Evolutionary conservation across 2,888 invertebrate species (phyloP), one percentile per base, ranked within the genome.

Genomic region (Cheilosia pagana): DNA sequence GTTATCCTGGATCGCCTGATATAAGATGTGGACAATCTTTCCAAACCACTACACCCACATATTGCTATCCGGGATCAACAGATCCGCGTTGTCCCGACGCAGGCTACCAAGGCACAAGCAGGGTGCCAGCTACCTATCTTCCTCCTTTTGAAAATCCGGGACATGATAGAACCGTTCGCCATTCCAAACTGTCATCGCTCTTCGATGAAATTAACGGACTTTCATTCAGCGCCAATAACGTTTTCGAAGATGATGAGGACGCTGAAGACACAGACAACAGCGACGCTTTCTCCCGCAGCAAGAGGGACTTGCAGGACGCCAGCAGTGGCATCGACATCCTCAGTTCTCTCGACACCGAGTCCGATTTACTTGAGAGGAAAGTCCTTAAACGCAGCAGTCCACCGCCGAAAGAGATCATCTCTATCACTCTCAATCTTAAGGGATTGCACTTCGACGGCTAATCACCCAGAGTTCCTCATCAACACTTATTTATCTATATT

Each of bases 1-100:
- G 90, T 68, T 90, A 87, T 74, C 90, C 90, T 1, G 90, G 89
- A 21, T 52, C 87, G 39, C 43, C 87, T 41, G 81, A 72, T 62
- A 88, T 90, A 2, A 74, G 88, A 21, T 90, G 90, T 50, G 39
- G 25, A 6, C 39, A 55, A 4, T 53, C 60, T 3, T 19, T 63
- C 0, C 48, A 67, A 63, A 68, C 79, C 0, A 87, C 89, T 2
- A 88, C 88, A 2, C 90, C 88, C 12, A 88, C 88, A 4, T 87
- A 89, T 39, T 92, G 91, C 60, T 91, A 88, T 62, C 91, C 91
- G 0, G 92, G 92, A 14, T 88, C 90, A 41, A 89, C 88, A n/a
- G 92, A 93, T 87, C 91, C 92, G 0, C 88, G 92, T 25, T 90
- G 90, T 16, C 89, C 89, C 5, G 87, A 88, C 28, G 86, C 85